A percentile compares a stretch with the other conserved stretches of the same genome.
Conservation (phyloP, 2,888 invertebrate species). For the Sphaeridia pumilis region DNA sequence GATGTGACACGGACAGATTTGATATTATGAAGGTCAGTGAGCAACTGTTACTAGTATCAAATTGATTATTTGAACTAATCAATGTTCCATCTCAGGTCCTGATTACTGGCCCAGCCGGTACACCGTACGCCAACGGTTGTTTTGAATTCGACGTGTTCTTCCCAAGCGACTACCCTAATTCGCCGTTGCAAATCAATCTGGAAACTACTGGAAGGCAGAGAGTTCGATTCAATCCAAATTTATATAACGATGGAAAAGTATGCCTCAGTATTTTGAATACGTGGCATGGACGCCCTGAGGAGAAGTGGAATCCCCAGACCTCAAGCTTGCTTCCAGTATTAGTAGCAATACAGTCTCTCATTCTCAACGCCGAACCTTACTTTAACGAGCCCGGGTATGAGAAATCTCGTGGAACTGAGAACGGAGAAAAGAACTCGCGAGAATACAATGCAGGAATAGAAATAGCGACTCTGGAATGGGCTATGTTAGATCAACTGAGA, state of each 20-base stretch:
- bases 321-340: constrained; percentile 72
- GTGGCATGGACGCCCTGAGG: constrained; percentile 92
- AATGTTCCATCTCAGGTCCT: constrained; percentile 50
- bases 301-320: constrained; percentile 93
- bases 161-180: constrained; percentile 60
- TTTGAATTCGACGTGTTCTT: constrained; percentile 81
- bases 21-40: constrained; percentile 74
- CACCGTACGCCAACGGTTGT: constrained; percentile 84
- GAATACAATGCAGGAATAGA: constrained; percentile 89
- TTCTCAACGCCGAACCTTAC: constrained; percentile 83
- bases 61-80: neutral
- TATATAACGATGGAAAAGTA: constrained; percentile 89
- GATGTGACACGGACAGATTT: constrained; percentile 84
- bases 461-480: constrained; percentile 90
- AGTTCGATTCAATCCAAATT: constrained; percentile 83
- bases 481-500: constrained; percentile 84
- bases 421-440: constrained; percentile 75
- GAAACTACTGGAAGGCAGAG: constrained; percentile 81
- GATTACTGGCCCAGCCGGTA: constrained; percentile 83
- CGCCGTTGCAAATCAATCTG: constrained; percentile 80
- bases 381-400: constrained; percentile 94
- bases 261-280: constrained; percentile 91
- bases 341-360: constrained; percentile 84
- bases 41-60: neutral
- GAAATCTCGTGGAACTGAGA: constrained; percentile 72